phyloP scores from a whole-genome alignment of 2,797 vertebrate species.

The Lemur catta region DNA sequence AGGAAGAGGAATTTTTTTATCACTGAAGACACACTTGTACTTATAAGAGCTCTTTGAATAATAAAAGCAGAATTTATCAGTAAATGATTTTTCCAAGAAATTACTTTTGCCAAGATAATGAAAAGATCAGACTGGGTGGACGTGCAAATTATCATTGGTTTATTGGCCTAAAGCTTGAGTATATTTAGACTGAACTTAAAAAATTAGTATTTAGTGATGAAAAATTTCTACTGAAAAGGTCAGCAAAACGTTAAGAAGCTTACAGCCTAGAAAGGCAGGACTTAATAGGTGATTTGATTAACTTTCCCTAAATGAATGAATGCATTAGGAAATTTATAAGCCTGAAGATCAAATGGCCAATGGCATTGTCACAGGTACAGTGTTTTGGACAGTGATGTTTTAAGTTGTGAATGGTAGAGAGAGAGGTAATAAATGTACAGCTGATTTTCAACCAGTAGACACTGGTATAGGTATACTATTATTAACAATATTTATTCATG shows the following conservation, averaged over 20 bases:
- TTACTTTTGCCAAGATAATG: slow-evolving; percentile 41
- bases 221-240: not conserved
- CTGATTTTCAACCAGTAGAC: not conserved
- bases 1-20: slow-evolving; percentile 25
- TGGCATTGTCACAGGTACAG: not conserved
- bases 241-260: not conserved
- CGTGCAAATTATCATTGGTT: not conserved
- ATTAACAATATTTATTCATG: not conserved
- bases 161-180: not conserved
- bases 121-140: not conserved
- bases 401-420: not conserved
- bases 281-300: not conserved
- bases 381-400: not conserved
- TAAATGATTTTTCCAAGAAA: slow-evolving; percentile 24
- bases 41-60: slow-evolving; percentile 39
- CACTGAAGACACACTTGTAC: not conserved
- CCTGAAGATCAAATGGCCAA: not conserved
- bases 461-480: not conserved
- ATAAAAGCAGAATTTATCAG: slow-evolving; percentile 32
- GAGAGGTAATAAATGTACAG: not conserved
- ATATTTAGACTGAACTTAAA: not conserved
- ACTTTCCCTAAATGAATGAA: not conserved
- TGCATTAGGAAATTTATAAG: not conserved
- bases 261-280: not conserved
- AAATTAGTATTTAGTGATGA: not conserved